Base-by-base conservation (phyloP, 2,113 vertebrate species). In the Mandrillus leucophaeus region DNA sequence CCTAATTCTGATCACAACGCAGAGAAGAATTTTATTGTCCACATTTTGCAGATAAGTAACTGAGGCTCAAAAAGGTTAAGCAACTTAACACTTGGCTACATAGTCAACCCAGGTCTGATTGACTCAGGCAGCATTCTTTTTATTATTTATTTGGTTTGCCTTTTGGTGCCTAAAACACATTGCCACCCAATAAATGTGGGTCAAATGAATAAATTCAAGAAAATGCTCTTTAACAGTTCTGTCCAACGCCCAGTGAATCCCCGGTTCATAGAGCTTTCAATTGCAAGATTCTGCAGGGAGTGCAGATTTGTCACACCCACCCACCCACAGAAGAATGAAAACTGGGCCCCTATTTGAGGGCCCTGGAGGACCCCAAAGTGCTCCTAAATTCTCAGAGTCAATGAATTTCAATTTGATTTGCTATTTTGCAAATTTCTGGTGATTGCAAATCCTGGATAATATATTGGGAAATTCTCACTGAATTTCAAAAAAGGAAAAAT, bases 61-160 rank as follows among this genome's bases (percentile, higher is more conserved):
- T 30, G n/a, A 95, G 52, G 52, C 48, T 82, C 50, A 50, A 22
- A 95, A 80, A 85, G 59, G 11, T 6, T 40, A 25, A 92, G 64
- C 18, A 76, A 52, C 30, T 90, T 76, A 72, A 6, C 17, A 30
- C 59, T 88, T 64, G 30, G 8, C 18, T 57, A 20, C 12, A 84
- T 12, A 80, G 35, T 13, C 1, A 40, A 20, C 10, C 40, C 61
- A 43, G 11, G 0, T 11, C 30, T 89, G 35, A 78, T 45, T 82
- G 95, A 75, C 22, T 68, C 9, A 79, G 52, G n/a, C 2, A 43
- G 1, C 52, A 38, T 95, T 93, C 38, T 90, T 83, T 61, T 23
- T 11, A 59, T 61, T 78, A 40, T 80, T 90, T 96, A 83, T 78
- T 88, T 87, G 75, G n/a, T 82, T 95, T 93, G 66, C 12, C 22